Base-by-base conservation (phyloP, 1,140 invertebrate species). In the Diploscapter pachys region DNA sequence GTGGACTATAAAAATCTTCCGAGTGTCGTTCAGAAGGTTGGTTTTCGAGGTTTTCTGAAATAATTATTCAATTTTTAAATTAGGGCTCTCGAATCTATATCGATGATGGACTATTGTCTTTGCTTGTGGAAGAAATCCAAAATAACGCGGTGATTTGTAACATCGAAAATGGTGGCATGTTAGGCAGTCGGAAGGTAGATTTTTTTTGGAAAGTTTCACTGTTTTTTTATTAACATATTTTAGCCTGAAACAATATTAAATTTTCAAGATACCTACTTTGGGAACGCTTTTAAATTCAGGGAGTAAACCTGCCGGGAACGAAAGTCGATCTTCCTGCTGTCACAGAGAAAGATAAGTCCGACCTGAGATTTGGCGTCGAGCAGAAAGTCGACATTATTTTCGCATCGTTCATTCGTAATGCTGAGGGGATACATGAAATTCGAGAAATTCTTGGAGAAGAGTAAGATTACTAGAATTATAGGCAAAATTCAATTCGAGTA, bases 281-380 rank as follows among this genome's bases (percentile, higher is more conserved):
- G 31, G 31, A 59, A 59, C 57, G 57, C 57, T 59, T 59, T 59
- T 31, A 59, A 9, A 31, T 31, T 31, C 31, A 65, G 87, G 94
- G 94, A 62, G 93, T 96, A 2, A 99, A 99, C 87, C 88, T 99
- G n/a, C 96, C 95, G 2, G 95, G 95, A 9, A 91, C 95, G 0
- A 91, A 93, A 0, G 95, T 98, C 0, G 96, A 99, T 88, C 88
- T 99, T 72, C 97, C 97, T 8, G 95, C 96, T 51, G 95, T 99
- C 0, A 98, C 96, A 0, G 94, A 97, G 85, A 99, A 98, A 86
- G 97, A 99, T 86, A 95, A 92, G 84, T 89, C 91, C 48, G 97
- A 99, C 88, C 88, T 99, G 59, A 86, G 90, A 70, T 98, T 99
- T 86, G 97, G 95, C 76, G 93, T 98, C 11, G 92, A 97, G 79